Evolutionary conservation across 2,797 vertebrate species (phyloP).

Genomic region (Premnoplex brunnescens): DNA sequence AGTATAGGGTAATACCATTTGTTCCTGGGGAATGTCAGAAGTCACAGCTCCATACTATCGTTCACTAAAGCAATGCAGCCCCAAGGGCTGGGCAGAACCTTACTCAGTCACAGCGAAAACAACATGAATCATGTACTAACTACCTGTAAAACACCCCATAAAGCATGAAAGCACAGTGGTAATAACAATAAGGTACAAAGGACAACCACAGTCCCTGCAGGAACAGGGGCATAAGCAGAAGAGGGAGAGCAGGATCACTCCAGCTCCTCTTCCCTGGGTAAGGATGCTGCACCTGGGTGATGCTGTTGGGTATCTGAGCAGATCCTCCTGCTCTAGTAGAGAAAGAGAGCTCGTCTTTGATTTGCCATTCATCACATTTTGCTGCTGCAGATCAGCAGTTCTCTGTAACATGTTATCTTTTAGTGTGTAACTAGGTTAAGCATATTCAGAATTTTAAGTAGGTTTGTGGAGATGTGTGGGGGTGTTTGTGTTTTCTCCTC

Average conservation of each 20-base stretch:
- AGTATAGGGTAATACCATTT: not conserved
- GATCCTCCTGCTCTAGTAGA: not conserved
- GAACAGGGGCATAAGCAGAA: not conserved
- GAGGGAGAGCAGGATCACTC: not conserved
- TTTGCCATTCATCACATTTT: not conserved
- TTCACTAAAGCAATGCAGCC: not conserved
- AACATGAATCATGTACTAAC: fast-evolving
- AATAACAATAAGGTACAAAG: not conserved
- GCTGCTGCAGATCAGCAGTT: not conserved
- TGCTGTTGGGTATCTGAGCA: not conserved
- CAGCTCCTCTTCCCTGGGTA: not conserved
- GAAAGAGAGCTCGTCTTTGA: not conserved
- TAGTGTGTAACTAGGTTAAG: not conserved
- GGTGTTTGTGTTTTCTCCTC: not conserved
- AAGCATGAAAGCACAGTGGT: not conserved
- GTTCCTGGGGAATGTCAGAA: not conserved
- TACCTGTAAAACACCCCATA: not conserved
- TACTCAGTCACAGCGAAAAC: not conserved
- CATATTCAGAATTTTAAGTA: not conserved
- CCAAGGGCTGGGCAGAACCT: not conserved
- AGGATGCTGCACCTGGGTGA: not conserved
- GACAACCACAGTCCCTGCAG: not conserved
- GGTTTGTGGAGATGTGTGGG: fast-evolving
- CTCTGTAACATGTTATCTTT: not conserved
- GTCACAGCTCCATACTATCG: fast-evolving